Conservation (phyloP, 35 echinoderm and acorn worm species). For the Acanthaster planci region DNA sequence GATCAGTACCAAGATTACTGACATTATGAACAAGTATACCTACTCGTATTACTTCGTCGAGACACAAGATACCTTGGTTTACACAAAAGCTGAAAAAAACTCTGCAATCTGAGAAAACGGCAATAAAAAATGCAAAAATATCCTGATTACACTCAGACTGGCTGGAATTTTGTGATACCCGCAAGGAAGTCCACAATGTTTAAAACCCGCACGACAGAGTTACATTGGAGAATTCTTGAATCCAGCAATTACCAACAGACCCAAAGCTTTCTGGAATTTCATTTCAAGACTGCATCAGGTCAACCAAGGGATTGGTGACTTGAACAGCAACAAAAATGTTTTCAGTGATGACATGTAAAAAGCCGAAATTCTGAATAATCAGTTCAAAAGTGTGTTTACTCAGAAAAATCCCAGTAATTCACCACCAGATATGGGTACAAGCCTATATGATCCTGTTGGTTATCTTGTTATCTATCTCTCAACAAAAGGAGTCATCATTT, state of each 20-base stretch:
- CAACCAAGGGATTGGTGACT: constrained; percentile 6
- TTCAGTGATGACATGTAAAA: constrained; percentile 29
- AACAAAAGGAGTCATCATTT: constrained; percentile 28
- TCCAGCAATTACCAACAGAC: background rate
- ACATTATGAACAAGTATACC: constrained; percentile 43
- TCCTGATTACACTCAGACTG: background rate
- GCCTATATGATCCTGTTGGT: background rate
- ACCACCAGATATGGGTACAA: constrained; percentile 25
- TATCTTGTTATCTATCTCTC: constrained; percentile 19
- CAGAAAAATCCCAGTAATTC: background rate
- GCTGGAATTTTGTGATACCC: background rate
- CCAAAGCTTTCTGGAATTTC: constrained; percentile 51
- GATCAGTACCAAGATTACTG: background rate
- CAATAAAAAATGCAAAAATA: constrained; percentile 21
- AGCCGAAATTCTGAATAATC: constrained; percentile 41
- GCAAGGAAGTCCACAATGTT: constrained; percentile 22
- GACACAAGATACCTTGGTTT: constrained; percentile 48
- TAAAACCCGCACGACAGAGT: background rate
- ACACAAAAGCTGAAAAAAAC: constrained; percentile 1
- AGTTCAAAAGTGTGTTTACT: constrained; percentile 41
- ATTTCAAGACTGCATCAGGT: background rate
- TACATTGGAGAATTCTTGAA: constrained; percentile 33
- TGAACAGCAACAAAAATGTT: background rate
- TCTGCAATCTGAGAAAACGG: constrained; percentile 16
- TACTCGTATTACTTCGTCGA: background rate